phyloP scores from a whole-genome alignment of 92 coral and sea anemone species.

The Parazoanthus swiftii region DNA sequence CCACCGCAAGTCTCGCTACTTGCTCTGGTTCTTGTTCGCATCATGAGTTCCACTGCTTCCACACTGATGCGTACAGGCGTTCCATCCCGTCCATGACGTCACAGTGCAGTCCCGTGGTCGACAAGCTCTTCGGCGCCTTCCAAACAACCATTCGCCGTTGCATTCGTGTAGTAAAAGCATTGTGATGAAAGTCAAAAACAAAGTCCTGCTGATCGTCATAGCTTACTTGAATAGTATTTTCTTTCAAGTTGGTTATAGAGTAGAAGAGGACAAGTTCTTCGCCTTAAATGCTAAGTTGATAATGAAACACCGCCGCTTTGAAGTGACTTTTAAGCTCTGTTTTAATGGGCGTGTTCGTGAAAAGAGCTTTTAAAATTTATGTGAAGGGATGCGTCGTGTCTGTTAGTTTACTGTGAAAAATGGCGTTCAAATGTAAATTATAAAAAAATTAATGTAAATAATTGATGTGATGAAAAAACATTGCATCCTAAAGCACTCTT shows the following conservation, averaged over 20 bases:
- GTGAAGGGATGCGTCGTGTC: neutral
- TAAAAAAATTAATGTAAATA: too few relatives aligned
- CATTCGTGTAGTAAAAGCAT: conserved; percentile 5
- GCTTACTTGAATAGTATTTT: neutral
- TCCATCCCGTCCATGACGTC: conserved; percentile 57
- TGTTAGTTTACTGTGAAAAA: neutral
- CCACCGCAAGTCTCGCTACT: conserved; percentile 61
- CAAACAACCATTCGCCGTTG: conserved; percentile 37
- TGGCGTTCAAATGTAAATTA: neutral
- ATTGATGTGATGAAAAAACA: too few relatives aligned
- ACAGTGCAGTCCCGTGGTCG: conserved; percentile 54
- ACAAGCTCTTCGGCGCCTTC: conserved; percentile 63
- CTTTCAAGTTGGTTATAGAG: neutral
- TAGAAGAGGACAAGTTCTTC: neutral
- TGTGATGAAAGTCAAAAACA: neutral
- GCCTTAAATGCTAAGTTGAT: neutral
- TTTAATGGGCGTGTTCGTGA: neutral
- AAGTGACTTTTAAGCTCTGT: neutral
- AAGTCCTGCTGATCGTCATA: neutral
- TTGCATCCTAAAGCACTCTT: too few relatives aligned
- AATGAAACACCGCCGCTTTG: neutral
- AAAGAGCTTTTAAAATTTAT: too few relatives aligned
- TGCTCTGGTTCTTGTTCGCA: conserved; percentile 53
- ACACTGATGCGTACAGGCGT: conserved; percentile 68
- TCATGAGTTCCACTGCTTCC: conserved; percentile 76